Conservation (phyloP, 1,140 invertebrate genomes). For the Drosophila ohnishii region DNA sequence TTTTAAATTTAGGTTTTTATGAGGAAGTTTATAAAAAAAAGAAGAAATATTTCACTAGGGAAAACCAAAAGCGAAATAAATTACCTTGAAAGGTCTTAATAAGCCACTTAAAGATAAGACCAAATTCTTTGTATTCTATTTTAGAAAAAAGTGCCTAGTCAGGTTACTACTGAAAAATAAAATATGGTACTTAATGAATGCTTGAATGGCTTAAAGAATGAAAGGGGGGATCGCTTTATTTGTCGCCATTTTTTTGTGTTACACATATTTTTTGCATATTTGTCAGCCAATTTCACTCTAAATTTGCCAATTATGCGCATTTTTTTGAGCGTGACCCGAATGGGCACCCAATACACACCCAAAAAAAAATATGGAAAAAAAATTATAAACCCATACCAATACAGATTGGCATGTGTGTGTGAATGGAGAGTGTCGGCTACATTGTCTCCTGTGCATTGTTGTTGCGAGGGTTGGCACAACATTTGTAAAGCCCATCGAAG, state of each 20-base stretch:
- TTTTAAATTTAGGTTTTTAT: too few relatives aligned
- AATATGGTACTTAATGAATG: neutral
- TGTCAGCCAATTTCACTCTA: constrained; percentile 73
- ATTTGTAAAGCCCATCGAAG: neutral
- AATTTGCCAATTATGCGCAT: constrained; percentile 77
- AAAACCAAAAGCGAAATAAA: neutral
- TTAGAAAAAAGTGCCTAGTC: neutral
- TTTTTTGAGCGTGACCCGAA: constrained; percentile 70
- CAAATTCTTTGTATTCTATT: neutral
- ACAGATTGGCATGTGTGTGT: constrained; percentile 8
- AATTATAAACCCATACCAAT: constrained; percentile 17
- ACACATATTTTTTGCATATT: constrained; percentile 65
- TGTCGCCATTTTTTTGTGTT: constrained; percentile 6
- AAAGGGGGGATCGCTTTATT: neutral
- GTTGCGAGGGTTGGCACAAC: constrained; percentile 35
- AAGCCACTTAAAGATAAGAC: neutral
- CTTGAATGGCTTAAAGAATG: neutral
- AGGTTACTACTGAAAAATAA: neutral
- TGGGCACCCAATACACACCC: constrained; percentile 47
- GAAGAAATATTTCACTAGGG: neutral
- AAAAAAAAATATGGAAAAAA: constrained; percentile 9
- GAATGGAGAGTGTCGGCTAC: constrained; percentile 43
- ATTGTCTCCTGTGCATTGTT: constrained; percentile 64
- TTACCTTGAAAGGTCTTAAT: neutral
- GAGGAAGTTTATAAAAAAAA: too few relatives aligned